Base-by-base conservation (phyloP, 2,888 invertebrate species). In the Uropetala carovei region DNA sequence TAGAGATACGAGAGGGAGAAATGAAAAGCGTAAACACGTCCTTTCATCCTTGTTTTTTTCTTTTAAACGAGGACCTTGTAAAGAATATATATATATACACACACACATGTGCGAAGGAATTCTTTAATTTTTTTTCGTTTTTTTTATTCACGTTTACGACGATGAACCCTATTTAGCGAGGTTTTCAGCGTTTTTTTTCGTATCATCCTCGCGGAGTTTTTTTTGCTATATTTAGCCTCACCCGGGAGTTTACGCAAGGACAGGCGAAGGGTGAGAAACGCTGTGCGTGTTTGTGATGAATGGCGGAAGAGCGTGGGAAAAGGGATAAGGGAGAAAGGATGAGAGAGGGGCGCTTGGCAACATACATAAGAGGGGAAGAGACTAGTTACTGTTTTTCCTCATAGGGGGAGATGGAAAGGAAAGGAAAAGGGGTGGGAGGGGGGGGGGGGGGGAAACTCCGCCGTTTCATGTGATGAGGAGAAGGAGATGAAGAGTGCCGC, bases 101-200 rank as follows among this genome's bases (percentile, higher is more conserved):
- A n/a, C n/a, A n/a, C n/a, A n/a, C n/a, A n/a, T n/a, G n/a, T 75
- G 75, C 16, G 75, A 14, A 75, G 22, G 22, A 14, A 27, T 13
- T 27, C 75, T 43, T 43, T 43, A 43, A n/a, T n/a, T 13, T 75
- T 75, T 75, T 27, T 75, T 75, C 22, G 75, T 75, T 75, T 22
- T 75, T 22, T 75, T 27, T 75, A 27, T 75, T 75, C 27, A 75
- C 75, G 22, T 75, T 11, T 27, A 27, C 22, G 13, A 27, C 22
- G 75, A 75, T 22, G 75, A 75, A 22, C 75, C 75, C 75, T 75
- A 75, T 75, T 75, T 75, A 75, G 75, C 75, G 75, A 68, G 75
- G 75, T 75, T 75, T 75, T 75, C 75, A 75, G 22, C 75, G 75
- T 27, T 75, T 75, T 75, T 75, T 75, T 75, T n/a, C n/a, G 43